A percentile compares a stretch with the other conserved stretches of the same genome.
Conservation (phyloP, 2,888 invertebrate species). For the Exocentrus adspersus region DNA sequence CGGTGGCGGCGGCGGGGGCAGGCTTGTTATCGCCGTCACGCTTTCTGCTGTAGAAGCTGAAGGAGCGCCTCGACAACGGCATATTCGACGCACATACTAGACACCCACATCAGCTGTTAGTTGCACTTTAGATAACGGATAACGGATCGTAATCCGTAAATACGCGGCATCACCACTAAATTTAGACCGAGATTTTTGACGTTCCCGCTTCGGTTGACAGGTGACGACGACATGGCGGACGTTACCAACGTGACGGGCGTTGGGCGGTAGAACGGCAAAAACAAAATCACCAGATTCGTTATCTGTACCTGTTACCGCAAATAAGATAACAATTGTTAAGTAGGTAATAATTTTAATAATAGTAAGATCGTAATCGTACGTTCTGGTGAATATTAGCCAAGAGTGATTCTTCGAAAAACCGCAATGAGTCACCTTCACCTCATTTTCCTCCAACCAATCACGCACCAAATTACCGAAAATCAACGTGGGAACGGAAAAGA, state of each 20-base stretch:
- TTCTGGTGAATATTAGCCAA: neutral
- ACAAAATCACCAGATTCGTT: neutral
- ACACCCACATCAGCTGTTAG: constrained; percentile 12
- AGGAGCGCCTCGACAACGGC: constrained; percentile 28
- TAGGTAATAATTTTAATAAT: no score
- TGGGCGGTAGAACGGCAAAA: neutral
- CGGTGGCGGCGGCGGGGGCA: no score
- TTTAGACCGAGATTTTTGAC: constrained; percentile 16
- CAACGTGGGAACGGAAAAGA: no score
- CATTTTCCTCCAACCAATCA: constrained; percentile 4
- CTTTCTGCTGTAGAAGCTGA: constrained; percentile 28
- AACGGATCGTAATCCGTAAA: constrained; percentile 19
- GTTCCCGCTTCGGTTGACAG: neutral
- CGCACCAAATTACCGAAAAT: no score
- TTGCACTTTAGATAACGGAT: constrained; percentile 21
- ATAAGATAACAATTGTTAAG: no score
- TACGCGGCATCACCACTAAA: constrained; percentile 22
- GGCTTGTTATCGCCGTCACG: constrained; percentile 17
- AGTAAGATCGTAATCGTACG: no score
- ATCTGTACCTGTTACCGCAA: no score
- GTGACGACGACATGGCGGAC: neutral
- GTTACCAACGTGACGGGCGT: neutral
- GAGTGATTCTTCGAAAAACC: neutral
- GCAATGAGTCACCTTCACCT: neutral
- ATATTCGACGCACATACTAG: constrained; percentile 29